phyloP scores from a whole-genome alignment of 92 coral and sea anemone genomes.

The Pocillopora grandis region DNA sequence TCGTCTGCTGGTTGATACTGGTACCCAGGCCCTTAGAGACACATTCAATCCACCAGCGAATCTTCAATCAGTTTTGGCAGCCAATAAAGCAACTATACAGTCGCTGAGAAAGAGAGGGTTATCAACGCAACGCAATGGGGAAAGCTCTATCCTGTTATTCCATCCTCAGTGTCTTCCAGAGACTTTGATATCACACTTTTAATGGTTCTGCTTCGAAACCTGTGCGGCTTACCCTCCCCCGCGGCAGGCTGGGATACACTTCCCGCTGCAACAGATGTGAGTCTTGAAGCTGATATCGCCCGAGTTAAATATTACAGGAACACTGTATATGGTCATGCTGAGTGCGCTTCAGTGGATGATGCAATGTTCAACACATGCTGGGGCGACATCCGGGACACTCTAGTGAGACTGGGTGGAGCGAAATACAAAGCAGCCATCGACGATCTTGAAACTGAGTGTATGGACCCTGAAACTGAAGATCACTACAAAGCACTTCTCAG shows the following conservation, averaged over 20 bases:
- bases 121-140: conserved; percentile 28
- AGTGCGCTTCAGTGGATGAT: too few relatives aligned
- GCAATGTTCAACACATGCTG: conserved; percentile 36
- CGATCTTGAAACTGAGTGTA: conserved; percentile 20
- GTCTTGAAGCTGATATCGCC: too few relatives aligned
- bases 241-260: conserved; percentile 46
- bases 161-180: not conserved
- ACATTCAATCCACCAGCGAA: not conserved
- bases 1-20: conserved; percentile 2
- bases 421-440: conserved; percentile 26
- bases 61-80: conserved; percentile 11
- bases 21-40: conserved; percentile 6
- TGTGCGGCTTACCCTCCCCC: conserved; percentile 22
- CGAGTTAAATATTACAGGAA: too few relatives aligned
- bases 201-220: conserved; percentile 1
- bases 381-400: conserved; percentile 43
- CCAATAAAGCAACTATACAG: not conserved
- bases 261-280: not conserved
- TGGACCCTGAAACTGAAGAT: conserved; percentile 53
- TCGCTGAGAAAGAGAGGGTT: conserved; percentile 2
- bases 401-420: conserved; percentile 43
- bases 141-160: not conserved
- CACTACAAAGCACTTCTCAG: conserved; percentile 28
- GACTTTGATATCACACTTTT: conserved; percentile 11
- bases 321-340: too few relatives aligned